These are phyloP conservation scores for Limnephilus marmoratus DNA, from an alignment of 2,888 invertebrate genomes.

Conservation along the genomic window DNA sequence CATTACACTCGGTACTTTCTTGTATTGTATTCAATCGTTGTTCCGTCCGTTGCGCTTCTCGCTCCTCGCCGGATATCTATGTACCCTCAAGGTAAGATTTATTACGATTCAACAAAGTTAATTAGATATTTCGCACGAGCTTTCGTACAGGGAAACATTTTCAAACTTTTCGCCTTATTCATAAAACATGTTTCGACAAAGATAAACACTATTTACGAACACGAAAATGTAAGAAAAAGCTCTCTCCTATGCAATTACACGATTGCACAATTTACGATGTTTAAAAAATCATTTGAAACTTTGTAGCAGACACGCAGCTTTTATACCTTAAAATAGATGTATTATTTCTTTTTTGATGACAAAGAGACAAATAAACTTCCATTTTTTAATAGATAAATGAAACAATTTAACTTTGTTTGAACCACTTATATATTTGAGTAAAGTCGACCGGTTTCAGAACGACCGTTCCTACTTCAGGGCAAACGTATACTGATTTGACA, in stretches of 20 bases:
- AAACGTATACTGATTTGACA: no score
- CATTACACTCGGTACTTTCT: not conserved
- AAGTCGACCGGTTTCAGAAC: no score
- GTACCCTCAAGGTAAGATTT: not conserved
- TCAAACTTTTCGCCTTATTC: not conserved
- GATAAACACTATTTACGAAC: not conserved
- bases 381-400: no score
- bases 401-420: no score
- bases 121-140: not conserved
- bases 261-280: not conserved
- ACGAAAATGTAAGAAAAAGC: not conserved
- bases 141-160: not conserved
- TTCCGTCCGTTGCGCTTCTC: not conserved
- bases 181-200: not conserved
- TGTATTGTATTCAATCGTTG: not conserved
- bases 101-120: not conserved
- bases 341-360: not conserved
- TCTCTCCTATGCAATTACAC: not conserved
- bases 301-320: not conserved
- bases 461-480: no score
- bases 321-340: not conserved
- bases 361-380: no score
- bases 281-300: not conserved
- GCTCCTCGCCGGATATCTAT: no score
- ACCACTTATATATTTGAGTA: no score